Evolutionary conservation across 2,888 invertebrate genomes (phyloP).

Genomic region (Melanostoma mellinum): DNA sequence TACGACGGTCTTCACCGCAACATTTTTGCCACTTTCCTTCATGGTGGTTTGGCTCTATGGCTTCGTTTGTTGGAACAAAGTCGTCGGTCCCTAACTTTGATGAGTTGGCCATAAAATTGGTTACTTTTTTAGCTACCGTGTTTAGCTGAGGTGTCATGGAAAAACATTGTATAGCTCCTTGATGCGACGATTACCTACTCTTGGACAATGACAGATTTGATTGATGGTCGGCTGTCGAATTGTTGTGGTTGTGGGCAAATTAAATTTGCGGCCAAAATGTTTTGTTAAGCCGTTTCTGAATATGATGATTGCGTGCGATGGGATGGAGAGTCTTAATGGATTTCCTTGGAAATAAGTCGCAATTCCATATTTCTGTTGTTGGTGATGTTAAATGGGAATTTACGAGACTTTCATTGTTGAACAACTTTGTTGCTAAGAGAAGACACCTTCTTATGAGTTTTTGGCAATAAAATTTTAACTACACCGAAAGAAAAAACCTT

Average conservation of each 20-base stretch:
- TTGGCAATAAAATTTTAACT: not conserved
- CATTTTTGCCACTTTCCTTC: slow-evolving; percentile 38
- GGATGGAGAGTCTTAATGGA: slow-evolving; percentile 16
- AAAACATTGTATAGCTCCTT: slow-evolving; percentile 52
- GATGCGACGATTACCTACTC: slow-evolving; percentile 62
- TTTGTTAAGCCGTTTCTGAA: slow-evolving; percentile 9
- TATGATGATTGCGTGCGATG: not conserved
- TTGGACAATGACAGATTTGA: slow-evolving; percentile 71
- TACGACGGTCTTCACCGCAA: slow-evolving; percentile 46
- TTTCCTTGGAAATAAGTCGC: slow-evolving; percentile 26
- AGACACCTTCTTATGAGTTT: not conserved
- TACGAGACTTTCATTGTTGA: not conserved
- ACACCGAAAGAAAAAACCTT: too few species aligned
- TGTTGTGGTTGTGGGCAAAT: slow-evolving; percentile 70
- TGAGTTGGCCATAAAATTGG: slow-evolving; percentile 59
- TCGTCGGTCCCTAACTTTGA: not conserved
- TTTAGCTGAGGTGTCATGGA: slow-evolving; percentile 41
- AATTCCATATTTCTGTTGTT: slow-evolving; percentile 5
- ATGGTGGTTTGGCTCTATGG: slow-evolving; percentile 37
- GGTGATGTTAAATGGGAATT: slow-evolving; percentile 10
- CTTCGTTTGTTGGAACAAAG: too few species aligned
- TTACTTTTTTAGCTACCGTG: slow-evolving; percentile 67
- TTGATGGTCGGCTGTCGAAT: slow-evolving; percentile 67
- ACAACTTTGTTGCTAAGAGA: slow-evolving; percentile 16
- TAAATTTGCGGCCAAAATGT: slow-evolving; percentile 67